These are phyloP conservation scores for Taurulus bubalis DNA, from an alignment of 2,113 vertebrate species.

Conservation along the genomic window DNA sequence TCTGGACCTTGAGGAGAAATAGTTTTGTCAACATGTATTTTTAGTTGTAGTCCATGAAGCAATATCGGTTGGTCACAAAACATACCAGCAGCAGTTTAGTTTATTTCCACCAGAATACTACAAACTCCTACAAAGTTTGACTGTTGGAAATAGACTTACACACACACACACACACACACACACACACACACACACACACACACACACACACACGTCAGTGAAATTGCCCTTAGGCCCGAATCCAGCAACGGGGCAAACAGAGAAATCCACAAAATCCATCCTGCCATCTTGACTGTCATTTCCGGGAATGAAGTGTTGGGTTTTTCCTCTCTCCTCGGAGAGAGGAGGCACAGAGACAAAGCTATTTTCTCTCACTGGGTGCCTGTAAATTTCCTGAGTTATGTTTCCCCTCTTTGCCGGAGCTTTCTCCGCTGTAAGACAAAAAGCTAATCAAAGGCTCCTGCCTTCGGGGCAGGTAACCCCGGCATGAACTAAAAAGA, in stretches of 20 bases:
- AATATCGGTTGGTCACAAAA: not conserved
- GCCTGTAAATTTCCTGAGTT: constrained; percentile 78
- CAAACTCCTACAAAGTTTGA: not conserved
- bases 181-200: constrained; percentile 6
- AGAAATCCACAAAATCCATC: constrained; percentile 37
- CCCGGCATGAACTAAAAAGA: constrained; percentile 87
- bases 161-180: constrained; percentile 5
- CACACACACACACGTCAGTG: not conserved
- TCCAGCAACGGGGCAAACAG: constrained; percentile 6
- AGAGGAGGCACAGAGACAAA: constrained; percentile 65
- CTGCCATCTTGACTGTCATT: constrained; percentile 30
- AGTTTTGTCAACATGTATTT: no score
- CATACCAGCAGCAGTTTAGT: not conserved
- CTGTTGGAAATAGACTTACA: not conserved
- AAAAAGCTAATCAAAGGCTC: constrained; percentile 88
- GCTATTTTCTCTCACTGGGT: constrained; percentile 73
- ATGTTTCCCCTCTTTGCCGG: constrained; percentile 74
- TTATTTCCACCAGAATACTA: not conserved
- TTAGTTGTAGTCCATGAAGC: not conserved
- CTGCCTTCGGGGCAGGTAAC: constrained; percentile 87
- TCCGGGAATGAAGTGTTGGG: constrained; percentile 33
- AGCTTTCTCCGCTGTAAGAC: constrained; percentile 85
- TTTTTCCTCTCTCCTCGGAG: constrained; percentile 20
- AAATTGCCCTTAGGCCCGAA: not conserved
- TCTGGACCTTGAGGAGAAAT: no score